A percentile compares a stretch with the other conserved stretches of the same genome.
Conservation (phyloP, 2,797 vertebrate genomes). For the Leucoraja ocellata region DNA sequence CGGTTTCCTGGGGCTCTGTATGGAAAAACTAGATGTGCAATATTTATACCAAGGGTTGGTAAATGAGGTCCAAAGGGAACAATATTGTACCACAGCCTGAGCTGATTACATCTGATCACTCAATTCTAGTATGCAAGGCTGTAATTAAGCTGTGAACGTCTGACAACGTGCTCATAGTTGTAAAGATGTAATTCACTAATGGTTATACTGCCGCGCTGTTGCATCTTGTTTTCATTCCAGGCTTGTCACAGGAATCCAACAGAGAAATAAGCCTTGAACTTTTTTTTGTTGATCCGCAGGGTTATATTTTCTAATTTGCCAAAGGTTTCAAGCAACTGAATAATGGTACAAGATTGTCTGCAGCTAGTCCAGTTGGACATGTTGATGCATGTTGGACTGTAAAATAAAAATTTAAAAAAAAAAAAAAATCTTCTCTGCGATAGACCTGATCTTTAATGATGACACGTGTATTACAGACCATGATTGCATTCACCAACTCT, state of each 20-base stretch:
- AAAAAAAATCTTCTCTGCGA: neutral
- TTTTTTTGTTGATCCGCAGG: neutral
- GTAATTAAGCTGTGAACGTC: neutral
- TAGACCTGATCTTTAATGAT: neutral
- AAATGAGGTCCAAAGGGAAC: neutral
- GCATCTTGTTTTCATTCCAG: neutral
- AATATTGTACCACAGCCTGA: neutral
- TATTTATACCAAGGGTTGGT: neutral
- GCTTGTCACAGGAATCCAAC: neutral
- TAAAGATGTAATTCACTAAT: constrained; percentile 11
- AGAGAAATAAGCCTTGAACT: constrained; percentile 5
- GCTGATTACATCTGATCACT: neutral
- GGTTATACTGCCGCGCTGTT: neutral
- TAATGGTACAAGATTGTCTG: neutral
- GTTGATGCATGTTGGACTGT: too few species aligned
- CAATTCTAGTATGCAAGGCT: neutral
- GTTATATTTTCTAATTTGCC: constrained; percentile 11
- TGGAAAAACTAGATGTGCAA: neutral
- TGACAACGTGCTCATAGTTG: neutral
- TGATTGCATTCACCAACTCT: neutral
- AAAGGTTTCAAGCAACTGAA: neutral
- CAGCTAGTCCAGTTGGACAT: neutral
- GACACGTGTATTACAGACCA: neutral
- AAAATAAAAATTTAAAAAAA: neutral
- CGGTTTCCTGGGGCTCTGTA: neutral